Evolutionary conservation across 2,888 invertebrate species (phyloP).

Genomic region (Tachina lurida): DNA sequence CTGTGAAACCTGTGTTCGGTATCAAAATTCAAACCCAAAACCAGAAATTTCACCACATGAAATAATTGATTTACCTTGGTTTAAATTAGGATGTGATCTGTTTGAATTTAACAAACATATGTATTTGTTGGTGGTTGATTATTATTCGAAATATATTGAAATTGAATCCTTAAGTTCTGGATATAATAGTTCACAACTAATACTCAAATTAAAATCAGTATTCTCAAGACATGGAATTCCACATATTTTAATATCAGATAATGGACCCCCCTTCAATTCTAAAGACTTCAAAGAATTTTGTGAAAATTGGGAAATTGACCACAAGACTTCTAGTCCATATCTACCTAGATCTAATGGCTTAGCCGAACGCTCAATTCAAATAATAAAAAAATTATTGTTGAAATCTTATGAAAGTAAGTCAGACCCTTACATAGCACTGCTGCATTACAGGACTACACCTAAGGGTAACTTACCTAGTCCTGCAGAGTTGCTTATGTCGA

Average conservation of each 20-base stretch:
- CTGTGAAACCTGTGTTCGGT: not conserved
- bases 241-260: conserved; percentile 25
- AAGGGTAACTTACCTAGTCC: no score
- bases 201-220: conserved; percentile 65
- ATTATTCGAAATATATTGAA: no score
- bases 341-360: no score
- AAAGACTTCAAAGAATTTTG: conserved; percentile 9
- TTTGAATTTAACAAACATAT: not conserved
- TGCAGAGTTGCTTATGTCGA: no score
- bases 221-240: conserved; percentile 67
- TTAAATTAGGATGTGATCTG: not conserved
- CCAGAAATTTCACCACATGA: not conserved
- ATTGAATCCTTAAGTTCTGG: conserved; percentile 42
- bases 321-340: no score
- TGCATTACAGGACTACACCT: no score
- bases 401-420: no score
- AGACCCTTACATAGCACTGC: no score
- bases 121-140: no score
- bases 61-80: not conserved
- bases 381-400: no score
- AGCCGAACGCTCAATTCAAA: no score
- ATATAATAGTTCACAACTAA: conserved; percentile 48
- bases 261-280: conserved; percentile 69
- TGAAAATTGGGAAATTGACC: not conserved
- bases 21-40: not conserved